phyloP scores from a whole-genome alignment of 2,888 invertebrate species.

The Pandemis heparana region DNA sequence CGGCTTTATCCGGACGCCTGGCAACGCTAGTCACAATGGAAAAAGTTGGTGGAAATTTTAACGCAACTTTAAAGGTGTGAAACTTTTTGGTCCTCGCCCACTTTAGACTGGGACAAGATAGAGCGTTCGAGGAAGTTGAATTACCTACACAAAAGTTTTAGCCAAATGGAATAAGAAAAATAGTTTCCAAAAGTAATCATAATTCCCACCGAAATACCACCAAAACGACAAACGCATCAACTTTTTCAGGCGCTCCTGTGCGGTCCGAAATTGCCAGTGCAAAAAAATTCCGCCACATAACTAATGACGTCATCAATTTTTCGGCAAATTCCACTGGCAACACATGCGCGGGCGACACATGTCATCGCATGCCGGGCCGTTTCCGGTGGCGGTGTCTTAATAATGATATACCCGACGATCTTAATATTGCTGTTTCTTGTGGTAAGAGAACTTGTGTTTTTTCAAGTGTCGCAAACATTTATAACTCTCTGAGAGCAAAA shows the following conservation, averaged over 20 bases:
- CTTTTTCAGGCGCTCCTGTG: slow-evolving; percentile 57
- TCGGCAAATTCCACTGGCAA: slow-evolving; percentile 65
- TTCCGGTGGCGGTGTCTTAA: slow-evolving; percentile 71
- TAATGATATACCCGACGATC: slow-evolving; percentile 47
- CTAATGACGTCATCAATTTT: slow-evolving; percentile 81
- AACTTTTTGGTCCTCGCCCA: too few relatives aligned
- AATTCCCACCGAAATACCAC: not conserved
- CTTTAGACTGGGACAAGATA: too few relatives aligned
- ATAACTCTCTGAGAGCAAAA: too few relatives aligned
- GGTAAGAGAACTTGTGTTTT: too few relatives aligned
- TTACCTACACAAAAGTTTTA: too few relatives aligned
- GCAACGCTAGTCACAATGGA: too few relatives aligned
- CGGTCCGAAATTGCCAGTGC: slow-evolving; percentile 62
- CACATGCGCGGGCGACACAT: slow-evolving; percentile 74
- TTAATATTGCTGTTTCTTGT: not conserved
- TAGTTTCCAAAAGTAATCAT: not conserved
- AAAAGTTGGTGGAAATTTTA: too few relatives aligned
- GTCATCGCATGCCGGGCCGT: slow-evolving; percentile 74
- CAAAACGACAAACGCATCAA: slow-evolving; percentile 26
- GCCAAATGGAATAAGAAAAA: too few relatives aligned
- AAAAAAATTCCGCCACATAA: slow-evolving; percentile 67
- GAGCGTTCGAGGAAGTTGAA: too few relatives aligned
- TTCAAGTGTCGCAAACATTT: too few relatives aligned
- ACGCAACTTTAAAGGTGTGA: too few relatives aligned
- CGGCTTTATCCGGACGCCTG: too few relatives aligned